Conservation (phyloP, 2,888 invertebrate genomes). For the Troides aeacus region DNA sequence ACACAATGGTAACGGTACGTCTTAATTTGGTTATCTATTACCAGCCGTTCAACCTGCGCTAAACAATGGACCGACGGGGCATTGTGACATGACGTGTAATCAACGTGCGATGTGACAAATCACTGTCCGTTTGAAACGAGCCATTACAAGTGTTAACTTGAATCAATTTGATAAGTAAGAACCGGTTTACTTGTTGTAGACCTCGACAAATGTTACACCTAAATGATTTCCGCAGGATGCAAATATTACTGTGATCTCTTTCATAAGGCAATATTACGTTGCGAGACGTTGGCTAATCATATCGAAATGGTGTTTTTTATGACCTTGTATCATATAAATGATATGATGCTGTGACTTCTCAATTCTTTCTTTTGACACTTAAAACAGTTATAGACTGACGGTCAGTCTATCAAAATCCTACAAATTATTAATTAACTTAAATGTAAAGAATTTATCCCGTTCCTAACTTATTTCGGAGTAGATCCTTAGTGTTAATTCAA, state of each 20-base stretch:
- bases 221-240: neutral
- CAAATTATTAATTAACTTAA: too few relatives aligned
- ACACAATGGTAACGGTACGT: conserved; percentile 19
- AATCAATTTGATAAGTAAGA: neutral
- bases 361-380: too few relatives aligned
- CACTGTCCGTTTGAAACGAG: neutral
- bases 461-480: too few relatives aligned
- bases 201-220: neutral
- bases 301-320: too few relatives aligned
- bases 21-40: conserved; percentile 19
- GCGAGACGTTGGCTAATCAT: too few relatives aligned
- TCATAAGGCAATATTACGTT: too few relatives aligned
- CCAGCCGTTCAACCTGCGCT: conserved; percentile 6
- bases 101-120: conserved; percentile 4
- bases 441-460: too few relatives aligned
- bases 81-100: conserved; percentile 8
- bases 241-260: neutral
- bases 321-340: too few relatives aligned
- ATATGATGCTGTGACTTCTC: too few relatives aligned
- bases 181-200: neutral
- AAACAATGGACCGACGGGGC: conserved; percentile 5
- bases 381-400: too few relatives aligned
- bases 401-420: too few relatives aligned
- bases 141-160: neutral
- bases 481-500: too few relatives aligned